phyloP scores from a whole-genome alignment of 2,113 vertebrate genomes.

The Ciconia boyciana region DNA sequence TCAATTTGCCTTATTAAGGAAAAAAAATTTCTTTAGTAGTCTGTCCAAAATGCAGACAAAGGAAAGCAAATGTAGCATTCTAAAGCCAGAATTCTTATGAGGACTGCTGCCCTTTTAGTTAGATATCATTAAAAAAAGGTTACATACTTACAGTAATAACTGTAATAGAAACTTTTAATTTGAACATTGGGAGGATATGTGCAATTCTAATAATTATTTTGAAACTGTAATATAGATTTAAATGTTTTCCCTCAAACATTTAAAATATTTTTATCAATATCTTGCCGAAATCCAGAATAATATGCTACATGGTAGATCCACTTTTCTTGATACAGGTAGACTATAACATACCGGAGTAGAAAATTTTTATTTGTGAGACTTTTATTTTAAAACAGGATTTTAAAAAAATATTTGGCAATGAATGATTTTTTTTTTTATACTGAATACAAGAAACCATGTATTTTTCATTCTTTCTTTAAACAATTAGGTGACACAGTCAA shows the following conservation, averaged over 20 bases:
- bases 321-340: background rate
- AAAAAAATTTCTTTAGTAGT: background rate
- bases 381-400: background rate
- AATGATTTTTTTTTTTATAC: background rate
- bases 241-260: background rate
- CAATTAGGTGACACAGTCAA: background rate
- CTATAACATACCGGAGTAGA: background rate
- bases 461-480: background rate
- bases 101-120: background rate
- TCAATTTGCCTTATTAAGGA: constrained; percentile 20
- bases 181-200: background rate
- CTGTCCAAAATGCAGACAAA: background rate
- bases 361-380: background rate
- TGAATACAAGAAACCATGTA: background rate
- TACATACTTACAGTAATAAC: background rate
- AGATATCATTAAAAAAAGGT: background rate
- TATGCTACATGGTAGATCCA: fast-evolving
- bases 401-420: background rate
- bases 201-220: background rate
- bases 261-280: background rate
- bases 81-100: background rate
- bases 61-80: background rate
- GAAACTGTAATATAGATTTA: background rate
- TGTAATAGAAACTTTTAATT: background rate
- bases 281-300: background rate